Evolutionary conservation across 2,888 invertebrate genomes (phyloP).

Genomic region (Liopterus haemorrhoidalis): DNA sequence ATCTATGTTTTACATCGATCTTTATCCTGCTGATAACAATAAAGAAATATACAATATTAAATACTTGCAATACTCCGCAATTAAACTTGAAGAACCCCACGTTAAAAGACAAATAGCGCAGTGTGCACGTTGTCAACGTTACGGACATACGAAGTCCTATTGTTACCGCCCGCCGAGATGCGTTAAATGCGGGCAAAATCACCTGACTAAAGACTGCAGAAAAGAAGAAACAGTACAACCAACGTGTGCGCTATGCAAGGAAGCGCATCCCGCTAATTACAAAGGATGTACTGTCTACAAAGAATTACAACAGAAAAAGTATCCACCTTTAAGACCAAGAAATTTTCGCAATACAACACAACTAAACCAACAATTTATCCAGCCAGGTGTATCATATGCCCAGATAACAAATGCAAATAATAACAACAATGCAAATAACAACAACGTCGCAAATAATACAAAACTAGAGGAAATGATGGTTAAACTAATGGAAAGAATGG

Average conservation of each 20-base stretch:
- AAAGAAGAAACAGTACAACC: constrained; percentile 19
- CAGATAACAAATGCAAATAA: constrained; percentile 10
- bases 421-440: too few species aligned
- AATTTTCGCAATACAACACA: too few species aligned
- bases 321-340: constrained; percentile 7
- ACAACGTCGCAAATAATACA: constrained; percentile 6
- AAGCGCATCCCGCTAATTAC: constrained; percentile 20
- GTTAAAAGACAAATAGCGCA: constrained; percentile 9
- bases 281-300: constrained; percentile 19
- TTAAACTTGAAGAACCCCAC: constrained; percentile 7
- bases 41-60: constrained; percentile 10
- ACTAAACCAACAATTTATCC: neutral
- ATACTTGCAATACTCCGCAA: constrained; percentile 3
- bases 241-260: constrained; percentile 22
- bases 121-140: constrained; percentile 31
- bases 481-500: constrained; percentile 13
- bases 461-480: constrained; percentile 2
- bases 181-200: constrained; percentile 28
- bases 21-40: constrained; percentile 5
- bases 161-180: constrained; percentile 23
- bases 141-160: constrained; percentile 32
- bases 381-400: constrained; percentile 3
- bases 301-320: constrained; percentile 18
- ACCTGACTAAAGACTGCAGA: constrained; percentile 20
- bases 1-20: constrained; percentile 4